phyloP scores from a whole-genome alignment of 2,888 invertebrate genomes.

The Pelosia muscerda region DNA sequence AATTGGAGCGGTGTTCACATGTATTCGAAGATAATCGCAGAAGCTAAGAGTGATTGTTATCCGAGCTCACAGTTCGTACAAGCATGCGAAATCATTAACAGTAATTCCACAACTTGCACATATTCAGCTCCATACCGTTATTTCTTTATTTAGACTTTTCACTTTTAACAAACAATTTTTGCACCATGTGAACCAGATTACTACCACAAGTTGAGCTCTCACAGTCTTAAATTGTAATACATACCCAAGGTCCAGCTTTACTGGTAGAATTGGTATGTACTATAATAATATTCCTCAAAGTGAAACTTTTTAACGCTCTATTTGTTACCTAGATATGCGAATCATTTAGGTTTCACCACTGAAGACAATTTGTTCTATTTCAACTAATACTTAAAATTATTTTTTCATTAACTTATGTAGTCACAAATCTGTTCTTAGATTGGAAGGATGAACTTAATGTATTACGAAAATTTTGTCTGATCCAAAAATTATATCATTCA shows the following conservation, averaged over 20 bases:
- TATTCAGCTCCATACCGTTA: slow-evolving; percentile 18
- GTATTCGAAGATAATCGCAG: background rate
- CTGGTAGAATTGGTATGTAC: slow-evolving; percentile 34
- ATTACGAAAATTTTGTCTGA: background rate
- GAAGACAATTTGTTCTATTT: background rate
- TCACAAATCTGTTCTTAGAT: background rate
- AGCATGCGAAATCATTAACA: slow-evolving; percentile 13
- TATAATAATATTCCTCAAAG: slow-evolving; percentile 24
- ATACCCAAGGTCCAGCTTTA: slow-evolving; percentile 30
- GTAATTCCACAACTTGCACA: slow-evolving; percentile 24
- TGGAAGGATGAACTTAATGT: background rate
- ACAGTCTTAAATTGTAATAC: slow-evolving; percentile 27
- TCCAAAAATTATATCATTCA: background rate
- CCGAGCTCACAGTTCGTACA: slow-evolving; percentile 5
- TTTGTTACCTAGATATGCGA: slow-evolving; percentile 37
- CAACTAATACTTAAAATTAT: background rate
- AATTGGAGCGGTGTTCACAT: background rate
- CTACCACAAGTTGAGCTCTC: slow-evolving; percentile 31
- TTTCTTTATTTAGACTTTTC: slow-evolving; percentile 38
- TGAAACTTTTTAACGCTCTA: slow-evolving; percentile 47
- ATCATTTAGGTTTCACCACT: slow-evolving; percentile 30
- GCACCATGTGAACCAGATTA: slow-evolving; percentile 39
- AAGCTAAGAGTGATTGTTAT: background rate
- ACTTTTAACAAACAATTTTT: slow-evolving; percentile 39
- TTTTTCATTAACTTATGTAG: too few relatives aligned